Percentiles rank a stretch among this genome's conserved stretches.
These are phyloP conservation scores for Drosophila ezoana DNA, from an alignment of 2,888 invertebrate genomes.

Conservation along the genomic window DNA sequence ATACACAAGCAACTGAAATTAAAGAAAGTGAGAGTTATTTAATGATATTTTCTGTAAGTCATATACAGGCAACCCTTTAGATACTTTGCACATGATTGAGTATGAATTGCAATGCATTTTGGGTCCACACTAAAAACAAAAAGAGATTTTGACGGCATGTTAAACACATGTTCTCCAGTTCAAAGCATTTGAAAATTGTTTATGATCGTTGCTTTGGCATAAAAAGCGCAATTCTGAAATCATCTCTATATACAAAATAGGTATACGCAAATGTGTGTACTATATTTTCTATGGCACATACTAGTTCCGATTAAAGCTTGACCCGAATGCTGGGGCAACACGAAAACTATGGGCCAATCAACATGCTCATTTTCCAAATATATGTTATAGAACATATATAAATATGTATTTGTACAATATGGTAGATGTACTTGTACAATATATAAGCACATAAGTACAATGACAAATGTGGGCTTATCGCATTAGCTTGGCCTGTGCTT, in stretches of 20 bases:
- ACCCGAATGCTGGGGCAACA: conserved; percentile 55
- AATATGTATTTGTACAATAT: neutral
- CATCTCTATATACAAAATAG: conserved; percentile 30
- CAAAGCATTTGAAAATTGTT: conserved; percentile 32
- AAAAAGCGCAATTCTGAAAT: conserved; percentile 32
- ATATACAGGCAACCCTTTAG: neutral
- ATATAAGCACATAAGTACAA: conserved; percentile 29
- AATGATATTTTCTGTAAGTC: no score
- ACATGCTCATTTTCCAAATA: conserved; percentile 52
- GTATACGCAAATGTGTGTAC: conserved; percentile 1
- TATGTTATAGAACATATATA: conserved; percentile 17
- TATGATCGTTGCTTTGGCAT: conserved; percentile 9
- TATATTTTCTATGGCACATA: neutral
- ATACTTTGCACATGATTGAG: neutral
- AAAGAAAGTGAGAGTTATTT: no score
- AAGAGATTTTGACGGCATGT: conserved; percentile 43
- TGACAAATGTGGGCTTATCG: conserved; percentile 54
- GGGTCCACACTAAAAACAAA: neutral
- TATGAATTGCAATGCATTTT: neutral
- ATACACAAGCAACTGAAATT: no score
- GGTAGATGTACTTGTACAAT: conserved; percentile 3
- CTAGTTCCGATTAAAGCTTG: conserved; percentile 61
- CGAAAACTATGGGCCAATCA: conserved; percentile 22
- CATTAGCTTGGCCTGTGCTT: conserved; percentile 55
- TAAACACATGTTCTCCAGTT: conserved; percentile 57